phyloP scores from a whole-genome alignment of 2,797 vertebrate genomes.

The Enoplosus armatus region DNA sequence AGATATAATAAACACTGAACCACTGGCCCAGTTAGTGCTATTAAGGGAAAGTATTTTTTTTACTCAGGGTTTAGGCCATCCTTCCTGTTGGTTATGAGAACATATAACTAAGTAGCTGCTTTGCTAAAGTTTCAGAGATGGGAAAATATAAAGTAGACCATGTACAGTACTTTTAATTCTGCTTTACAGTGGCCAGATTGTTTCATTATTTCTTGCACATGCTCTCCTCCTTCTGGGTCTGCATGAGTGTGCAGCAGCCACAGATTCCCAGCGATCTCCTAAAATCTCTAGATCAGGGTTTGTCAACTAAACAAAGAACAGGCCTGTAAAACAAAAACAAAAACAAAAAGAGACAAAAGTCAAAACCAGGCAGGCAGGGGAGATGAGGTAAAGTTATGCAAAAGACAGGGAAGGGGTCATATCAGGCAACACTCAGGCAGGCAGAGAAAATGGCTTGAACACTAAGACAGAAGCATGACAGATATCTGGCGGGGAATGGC shows the following conservation, averaged over 20 bases:
- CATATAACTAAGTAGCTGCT: constrained; percentile 2
- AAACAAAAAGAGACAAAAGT: constrained; percentile 14
- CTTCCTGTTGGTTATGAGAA: constrained; percentile 21
- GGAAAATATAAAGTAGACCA: neutral
- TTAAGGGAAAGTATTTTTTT: constrained; percentile 33
- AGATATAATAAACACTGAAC: constrained; percentile 56
- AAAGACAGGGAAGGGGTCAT: neutral
- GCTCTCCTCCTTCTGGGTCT: neutral
- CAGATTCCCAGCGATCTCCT: neutral
- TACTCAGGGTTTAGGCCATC: constrained; percentile 22
- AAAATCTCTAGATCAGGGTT: neutral
- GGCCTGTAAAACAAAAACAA: neutral
- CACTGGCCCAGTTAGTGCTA: constrained; percentile 59
- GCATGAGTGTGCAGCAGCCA: neutral
- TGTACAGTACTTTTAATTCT: neutral
- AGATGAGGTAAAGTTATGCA: neutral
- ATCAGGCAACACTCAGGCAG: neutral
- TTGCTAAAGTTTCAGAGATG: constrained; percentile 22
- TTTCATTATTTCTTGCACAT: neutral
- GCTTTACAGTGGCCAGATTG: neutral
- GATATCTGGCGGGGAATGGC: neutral
- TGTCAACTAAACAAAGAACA: neutral
- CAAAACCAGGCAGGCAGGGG: neutral
- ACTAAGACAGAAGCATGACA: neutral
- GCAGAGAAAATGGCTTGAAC: neutral